phyloP scores from a whole-genome alignment of 1,140 invertebrate species.

The Meloidogyne chitwoodi region DNA sequence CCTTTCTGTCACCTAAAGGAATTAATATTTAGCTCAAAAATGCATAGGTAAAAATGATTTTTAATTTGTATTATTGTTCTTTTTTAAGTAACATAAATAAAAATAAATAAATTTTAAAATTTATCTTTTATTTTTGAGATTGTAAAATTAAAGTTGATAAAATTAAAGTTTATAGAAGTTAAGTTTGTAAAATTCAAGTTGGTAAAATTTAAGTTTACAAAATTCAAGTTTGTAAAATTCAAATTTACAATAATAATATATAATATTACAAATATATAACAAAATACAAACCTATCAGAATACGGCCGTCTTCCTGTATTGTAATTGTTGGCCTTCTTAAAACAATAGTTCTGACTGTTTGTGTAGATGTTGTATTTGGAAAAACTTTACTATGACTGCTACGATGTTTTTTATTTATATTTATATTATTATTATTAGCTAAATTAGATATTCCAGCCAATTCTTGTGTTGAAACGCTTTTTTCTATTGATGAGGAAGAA shows the following conservation, averaged over 20 bases:
- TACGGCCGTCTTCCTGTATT: constrained; percentile 57
- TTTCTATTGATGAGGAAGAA: constrained; percentile 19
- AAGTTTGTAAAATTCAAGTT: too few species aligned
- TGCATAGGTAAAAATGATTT: background rate
- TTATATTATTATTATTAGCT: constrained; percentile 7
- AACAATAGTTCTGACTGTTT: constrained; percentile 26
- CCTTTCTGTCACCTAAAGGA: background rate
- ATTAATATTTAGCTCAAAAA: background rate
- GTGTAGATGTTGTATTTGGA: constrained; percentile 7
- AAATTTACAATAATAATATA: too few species aligned
- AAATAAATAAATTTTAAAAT: background rate
- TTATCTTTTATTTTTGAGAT: background rate
- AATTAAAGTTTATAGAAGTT: too few species aligned
- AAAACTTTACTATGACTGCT: constrained; percentile 2
- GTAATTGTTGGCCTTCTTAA: constrained; percentile 57
- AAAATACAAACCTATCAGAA: constrained; percentile 56
- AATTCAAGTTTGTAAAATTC: too few species aligned
- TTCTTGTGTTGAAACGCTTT: constrained; percentile 4
- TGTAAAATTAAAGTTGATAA: too few species aligned
- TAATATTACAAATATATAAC: too few species aligned
- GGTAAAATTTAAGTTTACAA: too few species aligned
- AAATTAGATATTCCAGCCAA: constrained; percentile 16
- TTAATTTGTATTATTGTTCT: background rate
- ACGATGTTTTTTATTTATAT: background rate
- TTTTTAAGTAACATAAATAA: background rate